A percentile compares a stretch with the other conserved stretches of the same genome.
Evolutionary conservation across 2,888 invertebrate genomes (phyloP).

Genomic region (Pachliopta kotzebuea): DNA sequence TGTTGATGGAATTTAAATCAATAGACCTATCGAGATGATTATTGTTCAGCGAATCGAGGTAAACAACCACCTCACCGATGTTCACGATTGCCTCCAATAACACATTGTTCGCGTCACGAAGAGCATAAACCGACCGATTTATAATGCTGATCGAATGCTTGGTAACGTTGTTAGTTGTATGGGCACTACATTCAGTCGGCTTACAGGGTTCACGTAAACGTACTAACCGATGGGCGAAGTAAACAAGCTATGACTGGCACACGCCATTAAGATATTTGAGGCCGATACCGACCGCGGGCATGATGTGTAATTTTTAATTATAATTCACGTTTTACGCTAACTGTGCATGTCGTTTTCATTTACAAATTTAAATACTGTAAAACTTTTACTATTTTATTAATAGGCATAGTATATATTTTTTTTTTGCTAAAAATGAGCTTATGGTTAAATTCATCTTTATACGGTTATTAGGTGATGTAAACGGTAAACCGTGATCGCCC

Average conservation of each 20-base stretch:
- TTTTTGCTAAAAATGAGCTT: too few relatives aligned
- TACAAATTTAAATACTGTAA: neutral
- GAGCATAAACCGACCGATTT: constrained; percentile 45
- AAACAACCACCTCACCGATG: constrained; percentile 61
- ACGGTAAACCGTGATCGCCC: too few relatives aligned
- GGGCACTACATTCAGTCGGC: constrained; percentile 22
- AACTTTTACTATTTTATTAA: too few relatives aligned
- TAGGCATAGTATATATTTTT: too few relatives aligned
- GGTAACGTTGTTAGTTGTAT: constrained; percentile 4
- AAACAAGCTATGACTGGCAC: constrained; percentile 65
- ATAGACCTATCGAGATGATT: constrained; percentile 48
- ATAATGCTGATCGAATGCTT: constrained; percentile 7
- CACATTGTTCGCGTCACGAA: constrained; percentile 63
- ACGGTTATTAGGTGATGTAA: too few relatives aligned
- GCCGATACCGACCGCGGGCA: constrained; percentile 50
- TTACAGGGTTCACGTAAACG: constrained; percentile 21
- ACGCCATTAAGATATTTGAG: constrained; percentile 65
- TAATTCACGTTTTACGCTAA: constrained; percentile 21
- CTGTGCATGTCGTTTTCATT: constrained; percentile 17
- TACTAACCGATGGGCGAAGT: constrained; percentile 44
- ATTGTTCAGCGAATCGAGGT: constrained; percentile 67
- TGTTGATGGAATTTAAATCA: too few relatives aligned
- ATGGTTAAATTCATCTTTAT: too few relatives aligned
- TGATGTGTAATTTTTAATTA: constrained; percentile 48
- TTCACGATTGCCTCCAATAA: constrained; percentile 69